phyloP scores from a whole-genome alignment of 2,888 invertebrate species.

The Netelia melanura region DNA sequence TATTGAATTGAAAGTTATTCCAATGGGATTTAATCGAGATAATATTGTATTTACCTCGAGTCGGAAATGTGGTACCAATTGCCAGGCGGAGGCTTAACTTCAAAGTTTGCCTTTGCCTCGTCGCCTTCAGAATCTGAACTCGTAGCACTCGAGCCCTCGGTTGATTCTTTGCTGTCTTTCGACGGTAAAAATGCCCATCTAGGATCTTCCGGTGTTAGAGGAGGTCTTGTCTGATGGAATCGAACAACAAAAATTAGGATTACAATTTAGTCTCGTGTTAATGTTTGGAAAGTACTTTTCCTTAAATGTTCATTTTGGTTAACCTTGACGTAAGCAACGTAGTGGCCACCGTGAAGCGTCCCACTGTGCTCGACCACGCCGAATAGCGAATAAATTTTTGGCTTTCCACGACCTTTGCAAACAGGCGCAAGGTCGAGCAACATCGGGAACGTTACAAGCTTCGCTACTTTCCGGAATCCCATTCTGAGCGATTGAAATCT shows the following conservation, averaged over 20 bases:
- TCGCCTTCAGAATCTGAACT: slow-evolving; percentile 85
- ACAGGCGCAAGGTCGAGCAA: slow-evolving; percentile 96
- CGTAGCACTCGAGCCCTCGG: slow-evolving; percentile 75
- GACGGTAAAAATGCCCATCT: slow-evolving; percentile 91
- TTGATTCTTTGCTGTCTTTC: slow-evolving; percentile 79
- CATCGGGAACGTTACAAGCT: slow-evolving; percentile 94
- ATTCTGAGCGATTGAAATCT: slow-evolving; percentile 92
- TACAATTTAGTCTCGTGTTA: too few species aligned
- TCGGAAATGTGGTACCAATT: slow-evolving; percentile 98
- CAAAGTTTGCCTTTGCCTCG: slow-evolving; percentile 82
- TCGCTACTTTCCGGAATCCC: slow-evolving; percentile 92
- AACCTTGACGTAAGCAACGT: slow-evolving; percentile 97
- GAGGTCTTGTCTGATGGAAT: slow-evolving; percentile 84
- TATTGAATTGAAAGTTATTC: background rate
- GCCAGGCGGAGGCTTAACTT: slow-evolving; percentile 87
- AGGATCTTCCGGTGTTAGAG: slow-evolving; percentile 88
- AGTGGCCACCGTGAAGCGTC: slow-evolving; percentile 94
- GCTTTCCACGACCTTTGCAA: slow-evolving; percentile 89
- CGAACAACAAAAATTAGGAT: background rate
- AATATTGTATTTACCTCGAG: slow-evolving; percentile 86
- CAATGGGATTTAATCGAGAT: background rate
- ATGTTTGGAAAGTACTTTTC: background rate
- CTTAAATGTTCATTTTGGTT: slow-evolving; percentile 11
- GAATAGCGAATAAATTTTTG: slow-evolving; percentile 93
- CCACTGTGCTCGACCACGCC: slow-evolving; percentile 98